Base-by-base conservation (phyloP, 2,797 vertebrate genomes). In the Trachops cirrhosus region DNA sequence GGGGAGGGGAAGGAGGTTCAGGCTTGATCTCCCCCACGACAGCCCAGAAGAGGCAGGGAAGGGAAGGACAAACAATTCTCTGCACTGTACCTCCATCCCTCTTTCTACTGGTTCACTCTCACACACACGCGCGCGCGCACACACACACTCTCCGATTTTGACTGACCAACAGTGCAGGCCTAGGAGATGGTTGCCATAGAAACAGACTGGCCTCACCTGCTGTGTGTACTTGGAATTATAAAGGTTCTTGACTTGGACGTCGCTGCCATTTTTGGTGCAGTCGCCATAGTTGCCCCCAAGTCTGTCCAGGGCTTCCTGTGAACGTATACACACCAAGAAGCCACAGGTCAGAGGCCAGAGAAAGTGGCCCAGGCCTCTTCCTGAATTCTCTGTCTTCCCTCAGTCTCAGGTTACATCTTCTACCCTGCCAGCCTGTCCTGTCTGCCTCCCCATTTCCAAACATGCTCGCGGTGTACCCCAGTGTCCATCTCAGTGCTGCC, bases 241-340 rank as follows among this genome's bases (percentile, higher is more conserved):
- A 21, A 99, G 97, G 67, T 98, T 98, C 91, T 97, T 96, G 90
- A 99, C 98, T 0, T 97, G 97, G 21, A 99, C 96, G 0, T 99
- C 98, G 0, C 98, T 98, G 95, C 99, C 99, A n/a, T 99, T 98
- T 97, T 98, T 95, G 2, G 98, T 98, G 83, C 99, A 99, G 70
- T 99, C 98, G 0, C 99, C 98, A 93, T 99, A 99, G 74, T 97
- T 84, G 21, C 98, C 98, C 48, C 98, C 98, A 1, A 99, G 98
- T 44, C 98, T 98, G 70, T 93, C 41, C 11, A 99, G 97, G 21
- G 94, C 97, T 97, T 98, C 98, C 99, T 99, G 80, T 6, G n/a
- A 73, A 77, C 2, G 22, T 77, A 21, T 3, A 87, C 1, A 46
- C 7, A 54, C 34, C 57, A 9, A 44, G 62, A 39, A n/a, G 52